These are phyloP conservation scores for Palythoa grandis DNA, from an alignment of 92 coral and sea anemone species.

Conservation along the genomic window DNA sequence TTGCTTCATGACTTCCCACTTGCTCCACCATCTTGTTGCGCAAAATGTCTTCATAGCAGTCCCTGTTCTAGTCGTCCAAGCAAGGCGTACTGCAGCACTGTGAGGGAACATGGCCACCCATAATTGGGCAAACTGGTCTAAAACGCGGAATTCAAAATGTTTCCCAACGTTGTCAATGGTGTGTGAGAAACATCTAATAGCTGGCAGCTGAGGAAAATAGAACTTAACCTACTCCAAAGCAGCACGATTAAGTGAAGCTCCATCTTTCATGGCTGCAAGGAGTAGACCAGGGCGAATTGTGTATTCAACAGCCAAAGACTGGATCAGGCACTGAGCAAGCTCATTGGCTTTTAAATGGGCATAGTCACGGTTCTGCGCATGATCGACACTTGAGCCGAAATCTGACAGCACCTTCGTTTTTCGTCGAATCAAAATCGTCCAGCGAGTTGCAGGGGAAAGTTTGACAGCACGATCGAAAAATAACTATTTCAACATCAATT, in stretches of 20 bases:
- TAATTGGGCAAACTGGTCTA: background rate
- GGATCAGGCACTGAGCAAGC: conserved; percentile 49
- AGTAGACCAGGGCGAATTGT: conserved; percentile 42
- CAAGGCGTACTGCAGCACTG: conserved; percentile 18
- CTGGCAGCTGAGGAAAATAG: background rate
- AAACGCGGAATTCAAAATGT: background rate
- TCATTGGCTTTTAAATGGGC: background rate
- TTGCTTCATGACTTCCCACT: too few species aligned
- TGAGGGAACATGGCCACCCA: conserved; percentile 36
- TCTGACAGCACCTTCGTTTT: too few species aligned
- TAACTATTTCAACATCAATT: too few species aligned
- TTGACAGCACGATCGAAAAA: too few species aligned
- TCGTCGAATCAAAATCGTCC: too few species aligned
- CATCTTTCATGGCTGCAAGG: conserved; percentile 27
- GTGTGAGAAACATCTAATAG: conserved; percentile 63
- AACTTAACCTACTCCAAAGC: conserved; percentile 42
- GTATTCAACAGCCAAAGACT: background rate
- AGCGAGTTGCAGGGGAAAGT: too few species aligned
- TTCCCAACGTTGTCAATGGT: conserved; percentile 41
- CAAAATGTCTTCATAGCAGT: background rate
- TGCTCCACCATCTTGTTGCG: too few species aligned
- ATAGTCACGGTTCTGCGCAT: too few species aligned
- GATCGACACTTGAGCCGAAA: too few species aligned
- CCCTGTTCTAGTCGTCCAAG: background rate
- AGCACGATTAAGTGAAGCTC: too few species aligned